phyloP scores from a whole-genome alignment of 2,888 invertebrate species.

The Erpobdella octoculata region DNA sequence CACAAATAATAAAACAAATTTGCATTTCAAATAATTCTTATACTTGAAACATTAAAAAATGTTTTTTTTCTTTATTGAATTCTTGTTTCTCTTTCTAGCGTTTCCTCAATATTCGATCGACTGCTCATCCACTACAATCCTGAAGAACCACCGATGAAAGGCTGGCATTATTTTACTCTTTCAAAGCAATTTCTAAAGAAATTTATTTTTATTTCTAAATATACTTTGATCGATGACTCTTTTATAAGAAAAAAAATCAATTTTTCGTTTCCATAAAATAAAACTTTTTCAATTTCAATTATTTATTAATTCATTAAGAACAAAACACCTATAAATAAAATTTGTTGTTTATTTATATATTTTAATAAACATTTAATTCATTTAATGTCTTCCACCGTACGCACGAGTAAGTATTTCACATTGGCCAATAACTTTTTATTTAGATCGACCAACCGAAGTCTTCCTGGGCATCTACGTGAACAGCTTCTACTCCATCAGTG shows the following conservation, averaged over 20 bases:
- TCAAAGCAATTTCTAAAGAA: not conserved
- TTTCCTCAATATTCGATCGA: slow-evolving; percentile 12
- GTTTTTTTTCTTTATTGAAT: too few species aligned
- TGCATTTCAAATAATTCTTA: too few species aligned
- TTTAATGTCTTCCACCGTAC: too few species aligned
- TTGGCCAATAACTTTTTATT: not conserved
- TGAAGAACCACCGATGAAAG: slow-evolving; percentile 27
- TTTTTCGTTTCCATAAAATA: not conserved
- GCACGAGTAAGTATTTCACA: too few species aligned
- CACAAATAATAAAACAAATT: too few species aligned
- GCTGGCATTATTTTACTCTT: not conserved
- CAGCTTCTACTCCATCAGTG: slow-evolving; percentile 86
- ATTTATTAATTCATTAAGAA: too few species aligned
- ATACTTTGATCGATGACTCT: not conserved
- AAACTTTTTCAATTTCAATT: not conserved
- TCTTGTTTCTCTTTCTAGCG: not conserved
- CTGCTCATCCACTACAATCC: slow-evolving; percentile 21
- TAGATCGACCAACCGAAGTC: slow-evolving; percentile 41
- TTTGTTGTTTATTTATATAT: too few species aligned
- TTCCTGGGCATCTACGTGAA: slow-evolving; percentile 43
- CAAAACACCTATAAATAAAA: too few species aligned
- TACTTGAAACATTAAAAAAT: too few species aligned
- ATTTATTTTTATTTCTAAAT: not conserved
- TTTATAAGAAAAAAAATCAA: not conserved
- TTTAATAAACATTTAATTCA: too few species aligned